These are phyloP conservation scores for Triplophysa yarkandensis DNA, from an alignment of 2,797 vertebrate genomes.

Conservation along the genomic window DNA sequence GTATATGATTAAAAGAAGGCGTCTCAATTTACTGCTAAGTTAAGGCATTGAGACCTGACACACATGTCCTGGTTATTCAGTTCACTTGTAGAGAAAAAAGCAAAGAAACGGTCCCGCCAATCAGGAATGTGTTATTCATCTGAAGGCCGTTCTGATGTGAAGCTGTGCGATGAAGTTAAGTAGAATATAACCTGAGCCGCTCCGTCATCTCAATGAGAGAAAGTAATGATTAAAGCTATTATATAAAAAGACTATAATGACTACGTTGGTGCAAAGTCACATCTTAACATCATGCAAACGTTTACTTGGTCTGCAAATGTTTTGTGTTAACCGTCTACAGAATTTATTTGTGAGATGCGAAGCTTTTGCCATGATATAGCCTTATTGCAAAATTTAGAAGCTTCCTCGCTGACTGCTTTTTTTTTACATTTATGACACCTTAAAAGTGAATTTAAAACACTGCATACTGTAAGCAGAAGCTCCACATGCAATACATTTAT, in stretches of 20 bases:
- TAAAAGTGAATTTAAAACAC: neutral
- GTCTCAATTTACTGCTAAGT: neutral
- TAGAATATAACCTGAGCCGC: constrained; percentile 20
- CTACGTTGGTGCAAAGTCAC: constrained; percentile 21
- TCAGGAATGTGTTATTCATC: constrained; percentile 44
- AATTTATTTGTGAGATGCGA: neutral
- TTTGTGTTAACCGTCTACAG: neutral
- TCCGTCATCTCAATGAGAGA: constrained; percentile 49
- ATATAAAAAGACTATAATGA: constrained; percentile 48
- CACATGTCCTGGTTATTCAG: constrained; percentile 4
- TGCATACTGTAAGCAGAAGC: too few species aligned
- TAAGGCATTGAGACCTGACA: constrained; percentile 18
- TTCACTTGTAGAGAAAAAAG: constrained; percentile 22
- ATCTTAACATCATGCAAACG: constrained; percentile 31
- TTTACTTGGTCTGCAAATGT: constrained; percentile 29
- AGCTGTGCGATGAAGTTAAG: constrained; percentile 18
- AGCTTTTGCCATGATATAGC: neutral
- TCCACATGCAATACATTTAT: neutral
- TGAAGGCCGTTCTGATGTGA: constrained; percentile 38
- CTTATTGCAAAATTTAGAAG: neutral
- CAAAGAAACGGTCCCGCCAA: constrained; percentile 14
- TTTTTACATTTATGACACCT: neutral
- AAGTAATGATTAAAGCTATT: constrained; percentile 48
- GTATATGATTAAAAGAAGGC: neutral
- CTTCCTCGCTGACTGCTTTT: neutral